These are phyloP conservation scores for Lepidocyrtinus sp. DNA, from an alignment of 2,888 invertebrate species.

Conservation along the genomic window DNA sequence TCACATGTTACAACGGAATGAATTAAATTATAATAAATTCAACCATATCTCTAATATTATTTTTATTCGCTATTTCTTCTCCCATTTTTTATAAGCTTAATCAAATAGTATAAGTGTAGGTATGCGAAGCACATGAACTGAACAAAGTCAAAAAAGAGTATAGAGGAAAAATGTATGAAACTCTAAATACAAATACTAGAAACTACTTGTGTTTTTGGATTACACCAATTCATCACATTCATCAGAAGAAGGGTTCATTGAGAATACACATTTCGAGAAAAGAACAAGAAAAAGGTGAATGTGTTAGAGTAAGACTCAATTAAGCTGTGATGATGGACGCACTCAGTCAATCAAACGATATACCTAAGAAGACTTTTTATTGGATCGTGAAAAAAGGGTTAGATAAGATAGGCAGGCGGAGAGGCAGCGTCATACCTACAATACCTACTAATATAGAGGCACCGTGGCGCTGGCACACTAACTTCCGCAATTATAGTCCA, in stretches of 20 bases:
- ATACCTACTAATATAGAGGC: not conserved
- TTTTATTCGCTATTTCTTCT: constrained; percentile 21
- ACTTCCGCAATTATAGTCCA: not conserved
- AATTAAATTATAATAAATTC: constrained; percentile 32
- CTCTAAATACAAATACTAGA: not conserved
- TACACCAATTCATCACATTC: not conserved
- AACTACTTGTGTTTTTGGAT: not conserved
- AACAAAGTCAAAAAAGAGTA: not conserved
- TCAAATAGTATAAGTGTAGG: not conserved
- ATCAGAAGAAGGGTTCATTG: not conserved
- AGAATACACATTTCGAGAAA: not conserved
- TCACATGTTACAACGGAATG: constrained; percentile 55
- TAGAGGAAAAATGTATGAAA: not conserved
- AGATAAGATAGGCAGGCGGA: too few species aligned
- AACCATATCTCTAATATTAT: constrained; percentile 21
- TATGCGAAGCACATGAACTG: not conserved
- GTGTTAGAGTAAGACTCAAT: not conserved
- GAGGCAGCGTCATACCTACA: not conserved
- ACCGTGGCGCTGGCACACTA: not conserved
- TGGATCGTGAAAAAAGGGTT: not conserved
- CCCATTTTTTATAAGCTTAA: constrained; percentile 14
- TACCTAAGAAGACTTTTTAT: not conserved
- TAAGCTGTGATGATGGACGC: not conserved
- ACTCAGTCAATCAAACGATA: not conserved
- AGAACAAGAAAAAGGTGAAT: not conserved